Evolutionary conservation across 1,140 invertebrate species (phyloP).

Genomic region (Zaprionus ornatus): DNA sequence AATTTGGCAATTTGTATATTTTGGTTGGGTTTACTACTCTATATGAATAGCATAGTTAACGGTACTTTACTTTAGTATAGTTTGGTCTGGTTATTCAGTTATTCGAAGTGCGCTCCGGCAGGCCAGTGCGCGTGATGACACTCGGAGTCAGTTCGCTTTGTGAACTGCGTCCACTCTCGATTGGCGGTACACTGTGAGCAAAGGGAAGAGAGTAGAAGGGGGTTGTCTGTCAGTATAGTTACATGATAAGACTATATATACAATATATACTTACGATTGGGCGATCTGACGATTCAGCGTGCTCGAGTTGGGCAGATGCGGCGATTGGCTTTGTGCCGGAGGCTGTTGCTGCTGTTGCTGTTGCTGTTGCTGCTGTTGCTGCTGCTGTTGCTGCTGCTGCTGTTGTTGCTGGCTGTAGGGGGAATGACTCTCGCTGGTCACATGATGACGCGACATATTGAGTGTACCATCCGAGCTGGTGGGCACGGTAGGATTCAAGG

Average conservation of each 20-base stretch:
- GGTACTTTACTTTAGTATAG: conserved; percentile 20
- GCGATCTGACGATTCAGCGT: conserved; percentile 82
- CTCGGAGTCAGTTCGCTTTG: conserved; percentile 77
- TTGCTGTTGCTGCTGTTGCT: conserved; percentile 55
- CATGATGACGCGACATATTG: conserved; percentile 76
- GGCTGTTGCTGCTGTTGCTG: conserved; percentile 35
- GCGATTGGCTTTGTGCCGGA: conserved; percentile 78
- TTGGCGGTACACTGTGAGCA: conserved; percentile 67
- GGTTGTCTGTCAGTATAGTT: not conserved
- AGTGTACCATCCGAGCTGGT: conserved; percentile 59
- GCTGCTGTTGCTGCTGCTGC: conserved; percentile 37
- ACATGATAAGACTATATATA: not conserved
- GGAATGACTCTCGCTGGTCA: conserved; percentile 75
- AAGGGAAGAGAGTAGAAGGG: not conserved
- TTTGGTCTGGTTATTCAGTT: conserved; percentile 53
- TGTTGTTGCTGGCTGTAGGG: conserved; percentile 69
- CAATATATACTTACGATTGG: conserved; percentile 79
- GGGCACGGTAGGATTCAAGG: conserved; percentile 40
- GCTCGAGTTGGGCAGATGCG: conserved; percentile 76
- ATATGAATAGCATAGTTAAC: not conserved
- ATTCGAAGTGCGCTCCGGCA: conserved; percentile 81
- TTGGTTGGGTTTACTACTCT: conserved; percentile 49
- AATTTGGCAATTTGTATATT: conserved; percentile 61
- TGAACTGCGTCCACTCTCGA: conserved; percentile 65
- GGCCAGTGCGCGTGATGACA: conserved; percentile 81